These are phyloP conservation scores for Meiosimyza decipiens DNA, from an alignment of 2,888 invertebrate species.

Conservation along the genomic window DNA sequence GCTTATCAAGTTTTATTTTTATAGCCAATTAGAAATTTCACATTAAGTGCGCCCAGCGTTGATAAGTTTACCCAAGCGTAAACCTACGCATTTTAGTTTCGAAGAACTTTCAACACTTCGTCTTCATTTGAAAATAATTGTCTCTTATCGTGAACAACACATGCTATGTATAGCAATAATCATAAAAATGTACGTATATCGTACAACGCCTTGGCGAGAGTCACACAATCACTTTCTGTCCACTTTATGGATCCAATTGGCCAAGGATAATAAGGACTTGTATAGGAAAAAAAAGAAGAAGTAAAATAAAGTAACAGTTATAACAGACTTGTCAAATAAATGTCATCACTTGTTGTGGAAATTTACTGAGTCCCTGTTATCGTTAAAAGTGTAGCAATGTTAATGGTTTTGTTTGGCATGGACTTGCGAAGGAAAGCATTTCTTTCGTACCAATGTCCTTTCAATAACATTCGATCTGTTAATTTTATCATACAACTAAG, in stretches of 20 bases:
- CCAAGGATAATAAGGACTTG: neutral
- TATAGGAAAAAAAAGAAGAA: neutral
- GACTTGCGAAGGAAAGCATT: neutral
- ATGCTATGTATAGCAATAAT: neutral
- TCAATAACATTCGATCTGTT: slow-evolving; percentile 28
- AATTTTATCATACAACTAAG: slow-evolving; percentile 7
- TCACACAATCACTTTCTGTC: neutral
- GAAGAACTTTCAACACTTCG: slow-evolving; percentile 1
- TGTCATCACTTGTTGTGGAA: slow-evolving; percentile 24
- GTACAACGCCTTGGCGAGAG: too few relatives aligned
- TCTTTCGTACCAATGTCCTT: neutral
- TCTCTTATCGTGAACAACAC: slow-evolving; percentile 19
- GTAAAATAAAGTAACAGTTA: too few relatives aligned
- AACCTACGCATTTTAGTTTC: neutral
- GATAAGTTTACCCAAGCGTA: too few relatives aligned
- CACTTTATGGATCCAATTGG: neutral
- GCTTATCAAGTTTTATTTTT: too few relatives aligned
- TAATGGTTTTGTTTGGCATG: neutral
- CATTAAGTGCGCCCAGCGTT: neutral
- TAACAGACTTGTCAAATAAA: slow-evolving; percentile 30
- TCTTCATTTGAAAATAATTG: slow-evolving; percentile 28
- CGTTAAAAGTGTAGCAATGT: slow-evolving; percentile 13
- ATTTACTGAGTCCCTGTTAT: slow-evolving; percentile 11
- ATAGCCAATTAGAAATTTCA: neutral
- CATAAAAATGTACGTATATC: slow-evolving; percentile 14